Evolutionary conservation across 2,113 vertebrate genomes (phyloP).

Genomic region (Jacana jacana): DNA sequence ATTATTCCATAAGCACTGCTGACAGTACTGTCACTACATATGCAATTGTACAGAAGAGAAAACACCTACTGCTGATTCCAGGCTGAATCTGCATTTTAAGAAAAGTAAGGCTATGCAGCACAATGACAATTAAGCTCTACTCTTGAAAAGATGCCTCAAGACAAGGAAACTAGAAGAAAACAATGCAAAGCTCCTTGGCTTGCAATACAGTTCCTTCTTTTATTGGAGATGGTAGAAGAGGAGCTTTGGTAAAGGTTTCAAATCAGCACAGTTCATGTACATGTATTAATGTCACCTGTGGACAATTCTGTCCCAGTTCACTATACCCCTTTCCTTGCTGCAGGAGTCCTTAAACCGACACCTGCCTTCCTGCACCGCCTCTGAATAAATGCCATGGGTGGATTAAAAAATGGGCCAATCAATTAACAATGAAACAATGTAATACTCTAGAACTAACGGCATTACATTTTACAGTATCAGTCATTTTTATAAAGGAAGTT

Average conservation of each 20-base stretch:
- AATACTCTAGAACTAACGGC: neutral
- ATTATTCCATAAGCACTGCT: neutral
- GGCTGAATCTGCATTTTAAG: neutral
- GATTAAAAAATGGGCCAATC: neutral
- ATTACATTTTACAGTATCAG: neutral
- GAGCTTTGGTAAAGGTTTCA: neutral
- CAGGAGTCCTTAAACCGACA: neutral
- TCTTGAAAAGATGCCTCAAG: neutral
- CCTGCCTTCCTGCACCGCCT: neutral
- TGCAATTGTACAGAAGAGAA: neutral
- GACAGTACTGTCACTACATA: neutral
- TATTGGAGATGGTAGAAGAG: neutral
- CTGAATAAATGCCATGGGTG: neutral
- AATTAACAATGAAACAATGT: neutral
- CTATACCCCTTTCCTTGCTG: neutral
- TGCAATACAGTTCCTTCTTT: neutral
- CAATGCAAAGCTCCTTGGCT: neutral
- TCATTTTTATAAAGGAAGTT: neutral
- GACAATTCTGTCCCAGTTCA: neutral
- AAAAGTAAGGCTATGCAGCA: neutral
- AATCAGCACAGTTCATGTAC: neutral
- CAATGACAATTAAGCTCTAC: neutral
- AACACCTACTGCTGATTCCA: rapidly evolving
- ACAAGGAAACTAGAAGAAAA: neutral
- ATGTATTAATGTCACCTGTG: neutral